Base-by-base conservation (phyloP, 2,113 vertebrate species). In the Zosterops japonicus region DNA sequence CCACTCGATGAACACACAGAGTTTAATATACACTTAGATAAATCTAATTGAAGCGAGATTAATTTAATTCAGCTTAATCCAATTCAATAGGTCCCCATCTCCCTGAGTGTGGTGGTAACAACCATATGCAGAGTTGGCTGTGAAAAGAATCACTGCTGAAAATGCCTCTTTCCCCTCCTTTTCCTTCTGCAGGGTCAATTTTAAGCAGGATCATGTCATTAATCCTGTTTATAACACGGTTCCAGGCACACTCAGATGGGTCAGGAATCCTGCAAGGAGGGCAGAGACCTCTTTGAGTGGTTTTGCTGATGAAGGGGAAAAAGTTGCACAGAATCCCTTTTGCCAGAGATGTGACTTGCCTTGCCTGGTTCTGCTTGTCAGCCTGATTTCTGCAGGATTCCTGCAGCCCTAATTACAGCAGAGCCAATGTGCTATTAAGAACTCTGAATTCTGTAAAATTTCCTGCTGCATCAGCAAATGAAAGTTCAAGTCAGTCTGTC, bases 351-450 rank as follows among this genome's bases (percentile, higher is more conserved):
- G 63, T n/a, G 89, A 27, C 60, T 44, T 68, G 86, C 68, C 76
- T 42, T 61, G 87, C 46, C 25, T 7, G 18, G 47, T 36, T 89
- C 79, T 90, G 86, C 94, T 80, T 74, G 87, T 93, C 93, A 87
- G 78, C 46, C 64, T 61, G 83, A 83, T 74, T 94, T 81, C 77
- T 84, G 81, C 89, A 83, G 76, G 47, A 31, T 67, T 53, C 60
- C 89, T 91, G 89, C 63, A 60, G 64, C 59, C 80, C 57, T 61
- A 77, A 87, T 96, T 91, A 61, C 20, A 87, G 77, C 79, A n/a
- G 16, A 87, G 55, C 46, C 89, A 77, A 42, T 3, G 0, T 18
- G 55, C 55, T 77, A 87, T 42, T 36, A 41, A 63, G 76, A 67
- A 57, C 72, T 57, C 25, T 8, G 83, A 89, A 81, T 69, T 77